Evolutionary conservation across 2,888 invertebrate species (phyloP).

Genomic region (Rotaria magnacalcarata): DNA sequence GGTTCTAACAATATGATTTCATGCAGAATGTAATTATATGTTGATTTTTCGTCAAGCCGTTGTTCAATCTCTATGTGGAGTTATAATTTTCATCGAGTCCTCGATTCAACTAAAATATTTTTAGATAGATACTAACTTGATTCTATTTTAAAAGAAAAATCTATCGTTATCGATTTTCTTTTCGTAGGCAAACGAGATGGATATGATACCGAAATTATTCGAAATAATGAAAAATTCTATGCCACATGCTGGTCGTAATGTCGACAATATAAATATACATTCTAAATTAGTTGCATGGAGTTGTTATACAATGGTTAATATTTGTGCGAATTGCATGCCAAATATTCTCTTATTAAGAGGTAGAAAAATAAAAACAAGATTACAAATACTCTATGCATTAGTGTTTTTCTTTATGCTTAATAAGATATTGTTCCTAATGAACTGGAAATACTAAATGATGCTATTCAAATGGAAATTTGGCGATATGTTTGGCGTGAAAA

Average conservation of each 20-base stretch:
- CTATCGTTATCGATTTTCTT: background rate
- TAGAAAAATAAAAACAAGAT: background rate
- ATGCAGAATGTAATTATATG: no score
- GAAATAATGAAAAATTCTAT: slow-evolving; percentile 8
- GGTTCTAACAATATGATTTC: no score
- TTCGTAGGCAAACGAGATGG: background rate
- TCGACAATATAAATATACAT: slow-evolving; percentile 10
- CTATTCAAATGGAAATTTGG: slow-evolving; percentile 17
- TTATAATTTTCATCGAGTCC: no score
- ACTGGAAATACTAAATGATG: background rate
- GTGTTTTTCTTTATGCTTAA: no score
- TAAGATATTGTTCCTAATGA: background rate
- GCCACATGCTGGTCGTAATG: background rate
- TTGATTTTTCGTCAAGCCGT: no score
- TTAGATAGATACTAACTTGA: no score
- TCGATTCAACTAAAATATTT: no score
- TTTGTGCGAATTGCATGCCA: slow-evolving; percentile 14
- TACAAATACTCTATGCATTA: no score
- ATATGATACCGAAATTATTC: background rate
- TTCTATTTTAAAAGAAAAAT: no score
- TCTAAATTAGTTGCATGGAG: slow-evolving; percentile 15
- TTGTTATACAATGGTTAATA: slow-evolving; percentile 29
- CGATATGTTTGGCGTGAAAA: slow-evolving; percentile 30
- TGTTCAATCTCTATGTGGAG: no score
- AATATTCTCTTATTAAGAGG: background rate